A percentile compares a stretch with the other conserved stretches of the same genome.
phyloP scores from a whole-genome alignment of 2,888 invertebrate genomes.

The Muscina levida region DNA sequence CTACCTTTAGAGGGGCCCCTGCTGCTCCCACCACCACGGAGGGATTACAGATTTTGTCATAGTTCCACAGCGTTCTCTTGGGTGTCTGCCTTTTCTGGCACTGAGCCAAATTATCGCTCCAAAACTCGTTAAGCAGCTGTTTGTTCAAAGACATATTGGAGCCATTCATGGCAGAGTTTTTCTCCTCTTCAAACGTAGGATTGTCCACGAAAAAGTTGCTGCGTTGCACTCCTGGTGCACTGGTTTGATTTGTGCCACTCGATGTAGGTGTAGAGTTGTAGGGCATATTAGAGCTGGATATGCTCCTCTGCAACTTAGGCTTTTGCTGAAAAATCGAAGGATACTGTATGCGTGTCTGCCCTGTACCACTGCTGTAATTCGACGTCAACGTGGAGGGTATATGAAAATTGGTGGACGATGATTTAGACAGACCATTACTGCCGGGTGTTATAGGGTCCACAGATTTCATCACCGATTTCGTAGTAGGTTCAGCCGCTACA shows the following conservation, averaged over 20 bases:
- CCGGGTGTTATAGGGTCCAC: neutral
- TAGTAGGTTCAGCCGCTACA: constrained; percentile 67
- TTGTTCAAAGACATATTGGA: constrained; percentile 77
- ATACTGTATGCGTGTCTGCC: constrained; percentile 74
- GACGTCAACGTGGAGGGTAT: constrained; percentile 46
- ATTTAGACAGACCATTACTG: constrained; percentile 70
- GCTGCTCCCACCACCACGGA: constrained; percentile 71
- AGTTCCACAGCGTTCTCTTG: constrained; percentile 79
- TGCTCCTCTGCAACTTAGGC: constrained; percentile 77
- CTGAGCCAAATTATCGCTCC: constrained; percentile 78
- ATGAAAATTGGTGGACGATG: constrained; percentile 73
- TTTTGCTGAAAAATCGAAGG: constrained; percentile 76
- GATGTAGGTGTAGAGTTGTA: constrained; percentile 21
- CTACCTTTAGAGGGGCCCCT: constrained; percentile 75
- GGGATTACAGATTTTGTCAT: constrained; percentile 77
- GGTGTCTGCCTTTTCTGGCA: constrained; percentile 75
- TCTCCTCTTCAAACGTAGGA: constrained; percentile 52
- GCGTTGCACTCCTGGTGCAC: constrained; percentile 49
- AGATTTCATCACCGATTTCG: constrained; percentile 2
- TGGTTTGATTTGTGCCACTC: neutral
- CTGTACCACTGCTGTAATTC: constrained; percentile 16
- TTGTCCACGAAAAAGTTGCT: constrained; percentile 56
- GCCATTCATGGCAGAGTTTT: constrained; percentile 70
- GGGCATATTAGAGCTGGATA: constrained; percentile 77
- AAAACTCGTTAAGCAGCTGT: constrained; percentile 79